A percentile compares a stretch with the other conserved stretches of the same genome.
Conservation (phyloP, 2,888 invertebrate species). For the Mimumesa dahlbomi region DNA sequence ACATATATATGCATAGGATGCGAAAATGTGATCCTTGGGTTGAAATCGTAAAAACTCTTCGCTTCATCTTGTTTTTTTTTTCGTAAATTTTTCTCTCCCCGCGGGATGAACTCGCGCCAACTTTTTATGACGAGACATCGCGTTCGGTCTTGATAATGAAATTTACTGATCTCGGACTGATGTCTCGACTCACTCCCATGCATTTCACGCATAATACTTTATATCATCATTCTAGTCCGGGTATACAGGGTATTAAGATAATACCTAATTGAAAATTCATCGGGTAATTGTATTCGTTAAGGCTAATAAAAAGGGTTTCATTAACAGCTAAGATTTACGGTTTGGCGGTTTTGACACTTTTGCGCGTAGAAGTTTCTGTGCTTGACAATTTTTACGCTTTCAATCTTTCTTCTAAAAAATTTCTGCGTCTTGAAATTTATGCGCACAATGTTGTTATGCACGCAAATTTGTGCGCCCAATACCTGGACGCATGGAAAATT, state of each 20-base stretch:
- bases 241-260: neutral
- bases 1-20: neutral
- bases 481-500: too few relatives aligned
- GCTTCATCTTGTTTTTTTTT: constrained; percentile 15
- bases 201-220: constrained; percentile 42
- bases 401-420: too few relatives aligned
- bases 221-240: constrained; percentile 16
- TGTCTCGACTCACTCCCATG: constrained; percentile 17
- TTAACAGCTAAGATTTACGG: too few relatives aligned
- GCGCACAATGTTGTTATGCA: too few relatives aligned
- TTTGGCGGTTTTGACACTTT: too few relatives aligned
- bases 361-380: too few relatives aligned
- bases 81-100: constrained; percentile 8
- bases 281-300: too few relatives aligned
- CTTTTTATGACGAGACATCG: constrained; percentile 50
- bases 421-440: too few relatives aligned
- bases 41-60: constrained; percentile 48
- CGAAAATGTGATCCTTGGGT: neutral
- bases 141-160: constrained; percentile 47
- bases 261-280: too few relatives aligned
- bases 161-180: constrained; percentile 27
- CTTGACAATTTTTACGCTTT: too few relatives aligned
- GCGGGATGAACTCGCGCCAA: constrained; percentile 37
- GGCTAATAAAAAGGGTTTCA: too few relatives aligned
- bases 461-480: too few relatives aligned